phyloP scores from a whole-genome alignment of 2,113 vertebrate species.

The Perca fluviatilis region DNA sequence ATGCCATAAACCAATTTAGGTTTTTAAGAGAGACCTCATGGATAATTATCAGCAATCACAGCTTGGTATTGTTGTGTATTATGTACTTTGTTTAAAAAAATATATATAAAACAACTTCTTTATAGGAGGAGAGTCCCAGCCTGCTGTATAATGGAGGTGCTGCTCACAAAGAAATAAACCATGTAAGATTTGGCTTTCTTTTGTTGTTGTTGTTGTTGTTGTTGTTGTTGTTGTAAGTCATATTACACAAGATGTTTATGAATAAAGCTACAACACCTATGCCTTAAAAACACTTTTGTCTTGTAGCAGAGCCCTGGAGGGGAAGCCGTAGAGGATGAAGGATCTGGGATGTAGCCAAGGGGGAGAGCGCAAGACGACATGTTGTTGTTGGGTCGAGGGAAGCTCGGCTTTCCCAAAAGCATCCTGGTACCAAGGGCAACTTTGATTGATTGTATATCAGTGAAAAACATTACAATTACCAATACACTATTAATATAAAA shows the following conservation, averaged over 20 bases:
- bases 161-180: slow-evolving; percentile 28
- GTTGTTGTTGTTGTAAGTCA: background rate
- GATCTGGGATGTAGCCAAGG: slow-evolving; percentile 80
- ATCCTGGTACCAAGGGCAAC: background rate
- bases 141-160: slow-evolving; percentile 33
- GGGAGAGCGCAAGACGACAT: slow-evolving; percentile 3
- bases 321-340: slow-evolving; percentile 61
- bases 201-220: background rate
- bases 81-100: background rate
- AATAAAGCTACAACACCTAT: background rate
- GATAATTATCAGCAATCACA: background rate
- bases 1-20: background rate
- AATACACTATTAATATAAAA: background rate
- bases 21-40: background rate
- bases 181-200: slow-evolving; percentile 43
- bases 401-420: background rate
- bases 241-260: background rate
- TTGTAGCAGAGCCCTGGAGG: slow-evolving; percentile 57
- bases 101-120: slow-evolving; percentile 16
- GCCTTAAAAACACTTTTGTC: slow-evolving; percentile 16
- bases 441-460: background rate
- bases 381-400: slow-evolving; percentile 6
- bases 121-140: slow-evolving; percentile 61
- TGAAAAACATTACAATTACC: background rate
- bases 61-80: background rate